A percentile compares a stretch with the other conserved stretches of the same genome.
Conservation (phyloP, 2,113 vertebrate species). For the Gallinago jamesoni region DNA sequence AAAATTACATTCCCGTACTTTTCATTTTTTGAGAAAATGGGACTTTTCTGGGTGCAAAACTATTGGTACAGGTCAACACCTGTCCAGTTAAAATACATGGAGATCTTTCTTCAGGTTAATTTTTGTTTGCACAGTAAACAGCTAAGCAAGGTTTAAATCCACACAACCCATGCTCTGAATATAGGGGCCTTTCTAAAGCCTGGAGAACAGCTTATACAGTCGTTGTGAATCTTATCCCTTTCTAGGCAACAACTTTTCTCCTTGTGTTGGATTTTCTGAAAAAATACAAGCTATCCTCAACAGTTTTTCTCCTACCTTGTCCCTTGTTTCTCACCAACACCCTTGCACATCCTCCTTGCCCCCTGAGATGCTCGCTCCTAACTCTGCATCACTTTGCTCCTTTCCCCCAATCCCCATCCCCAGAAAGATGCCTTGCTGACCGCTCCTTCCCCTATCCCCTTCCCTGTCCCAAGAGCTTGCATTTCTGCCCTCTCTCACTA, state of each 20-base stretch:
- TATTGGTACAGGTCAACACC: background rate
- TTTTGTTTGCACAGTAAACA: background rate
- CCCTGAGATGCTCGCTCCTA: background rate
- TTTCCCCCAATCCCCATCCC: background rate
- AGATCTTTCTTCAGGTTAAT: background rate
- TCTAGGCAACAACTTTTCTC: background rate
- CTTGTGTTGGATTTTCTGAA: background rate
- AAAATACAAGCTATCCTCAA: accelerated
- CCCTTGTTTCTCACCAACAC: background rate
- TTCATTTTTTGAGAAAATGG: background rate
- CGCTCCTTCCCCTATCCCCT: accelerated
- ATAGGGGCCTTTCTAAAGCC: background rate
- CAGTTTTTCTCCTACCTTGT: background rate
- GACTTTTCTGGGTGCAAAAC: background rate
- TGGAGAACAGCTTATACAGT: accelerated
- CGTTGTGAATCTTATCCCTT: background rate
- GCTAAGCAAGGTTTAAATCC: background rate
- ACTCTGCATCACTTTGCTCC: background rate
- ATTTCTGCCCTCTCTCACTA: background rate
- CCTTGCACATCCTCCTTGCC: accelerated
- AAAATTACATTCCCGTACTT: background rate
- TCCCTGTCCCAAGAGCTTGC: background rate
- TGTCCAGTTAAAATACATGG: background rate
- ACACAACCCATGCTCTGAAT: background rate
- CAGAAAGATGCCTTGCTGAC: background rate